phyloP scores from a whole-genome alignment of 2,888 invertebrate genomes.

The Ormyrus thymus region DNA sequence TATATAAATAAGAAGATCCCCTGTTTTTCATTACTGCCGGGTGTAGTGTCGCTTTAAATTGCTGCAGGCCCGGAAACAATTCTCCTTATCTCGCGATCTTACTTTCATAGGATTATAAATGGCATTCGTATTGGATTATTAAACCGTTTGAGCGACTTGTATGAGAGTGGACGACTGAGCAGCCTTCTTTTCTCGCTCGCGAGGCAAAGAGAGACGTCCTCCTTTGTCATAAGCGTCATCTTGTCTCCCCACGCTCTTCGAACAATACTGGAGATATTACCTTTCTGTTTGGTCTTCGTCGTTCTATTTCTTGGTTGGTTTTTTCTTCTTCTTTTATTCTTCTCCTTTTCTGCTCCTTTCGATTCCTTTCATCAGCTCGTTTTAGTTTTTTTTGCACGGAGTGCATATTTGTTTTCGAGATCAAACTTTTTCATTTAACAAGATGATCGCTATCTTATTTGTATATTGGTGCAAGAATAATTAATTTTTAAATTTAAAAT shows the following conservation, averaged over 20 bases:
- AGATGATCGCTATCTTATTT: no score
- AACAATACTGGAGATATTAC: constrained; percentile 22
- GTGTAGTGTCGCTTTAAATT: not conserved
- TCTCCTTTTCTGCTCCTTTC: not conserved
- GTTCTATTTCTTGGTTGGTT: not conserved
- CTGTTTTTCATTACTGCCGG: not conserved
- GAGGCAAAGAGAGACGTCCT: not conserved
- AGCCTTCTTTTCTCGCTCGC: constrained; percentile 1
- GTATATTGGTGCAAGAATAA: no score
- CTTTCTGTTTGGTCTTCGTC: constrained; percentile 1
- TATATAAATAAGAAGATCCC: not conserved
- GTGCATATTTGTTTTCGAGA: not conserved
- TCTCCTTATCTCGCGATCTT: not conserved
- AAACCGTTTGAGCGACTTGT: constrained; percentile 15
- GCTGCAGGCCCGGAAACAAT: not conserved
- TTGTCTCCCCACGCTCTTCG: not conserved
- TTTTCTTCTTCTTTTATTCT: not conserved
- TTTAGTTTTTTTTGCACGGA: not conserved
- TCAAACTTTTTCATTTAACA: not conserved
- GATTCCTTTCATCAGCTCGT: not conserved
- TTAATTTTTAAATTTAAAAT: no score
- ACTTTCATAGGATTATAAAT: constrained; percentile 15
- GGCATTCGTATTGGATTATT: constrained; percentile 22
- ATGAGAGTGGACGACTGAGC: constrained; percentile 6
- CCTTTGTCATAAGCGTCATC: constrained; percentile 8